Evolutionary conservation across 2,113 vertebrate genomes (phyloP), one percentile per base, ranked within the genome.

Genomic region (Malurus alboscapulatus): DNA sequence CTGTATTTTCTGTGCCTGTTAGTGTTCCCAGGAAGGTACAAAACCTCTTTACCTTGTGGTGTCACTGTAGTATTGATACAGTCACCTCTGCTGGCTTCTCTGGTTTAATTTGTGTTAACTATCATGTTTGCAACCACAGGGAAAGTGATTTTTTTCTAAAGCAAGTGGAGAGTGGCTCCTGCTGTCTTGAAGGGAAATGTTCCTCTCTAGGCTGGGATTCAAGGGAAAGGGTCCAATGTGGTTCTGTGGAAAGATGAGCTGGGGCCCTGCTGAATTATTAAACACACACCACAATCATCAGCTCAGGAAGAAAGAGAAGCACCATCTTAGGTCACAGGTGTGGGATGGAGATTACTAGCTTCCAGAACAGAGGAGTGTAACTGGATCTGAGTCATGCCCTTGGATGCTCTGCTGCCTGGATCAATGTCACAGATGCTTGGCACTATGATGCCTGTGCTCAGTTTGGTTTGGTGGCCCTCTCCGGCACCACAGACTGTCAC

Each of bases 191-290:
- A 92, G 26, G 45, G 45, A 89, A 88, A 59, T 2, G 1, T 73
- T 90, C 34, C 26, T 90, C 26, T 78, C 34, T 34, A 19, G 50
- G 36, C 57, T 83, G 34, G 63, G 19, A 59, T 51, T 44, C 17
- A 17, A 74, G 77, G 58, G n/a, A 88, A 88, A 80, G 61, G 51
- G 38, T 25, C 48, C 2, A 15, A 16, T 73, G 58, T 90, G 51
- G 17, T 78, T 96, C 77, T 88, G 29, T 73, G 63, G 93, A 93
- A 95, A 96, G 84, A 72, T 42, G 89, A 97, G 57, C 89, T 51
- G 72, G 14, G 26, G 24, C 38, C 48, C 38, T 83, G 61, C 26
- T 97, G 77, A 96, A 97, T 97, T 96, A 96, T 92, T 97, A 55
- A 96, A 32, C 12, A 17, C 2, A 14, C 11, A 21, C 66, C n/a